A percentile compares a stretch with the other conserved stretches of the same genome.
phyloP scores from a whole-genome alignment of 2,113 vertebrate species.

The Octodon degus region DNA sequence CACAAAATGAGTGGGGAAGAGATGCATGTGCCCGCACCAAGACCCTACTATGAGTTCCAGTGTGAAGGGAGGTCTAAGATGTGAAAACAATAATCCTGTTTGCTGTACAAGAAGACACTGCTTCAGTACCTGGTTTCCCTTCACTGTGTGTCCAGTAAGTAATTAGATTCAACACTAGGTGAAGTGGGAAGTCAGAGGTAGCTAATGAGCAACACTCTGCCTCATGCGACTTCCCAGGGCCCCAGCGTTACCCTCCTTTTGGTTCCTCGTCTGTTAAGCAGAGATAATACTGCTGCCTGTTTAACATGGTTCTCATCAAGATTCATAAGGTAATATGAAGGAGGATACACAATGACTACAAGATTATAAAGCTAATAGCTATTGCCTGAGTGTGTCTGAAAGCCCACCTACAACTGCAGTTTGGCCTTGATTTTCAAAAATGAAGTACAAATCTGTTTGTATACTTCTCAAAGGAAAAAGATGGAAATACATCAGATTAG shows the following conservation, averaged over 20 bases:
- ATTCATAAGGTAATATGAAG: not conserved
- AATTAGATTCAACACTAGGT: not conserved
- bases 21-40: rapidly evolving
- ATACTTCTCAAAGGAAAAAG: not conserved
- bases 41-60: not conserved
- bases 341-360: not conserved
- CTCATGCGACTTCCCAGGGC: not conserved
- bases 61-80: not conserved
- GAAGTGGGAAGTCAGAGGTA: not conserved
- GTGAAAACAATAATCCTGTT: not conserved
- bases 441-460: not conserved
- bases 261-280: not conserved
- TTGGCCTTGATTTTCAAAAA: constrained; percentile 18
- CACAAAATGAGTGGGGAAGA: not conserved
- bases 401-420: not conserved
- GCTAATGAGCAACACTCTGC: not conserved
- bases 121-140: not conserved
- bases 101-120: not conserved
- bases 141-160: not conserved
- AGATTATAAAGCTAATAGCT: not conserved
- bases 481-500: not conserved
- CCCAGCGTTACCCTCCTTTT: not conserved
- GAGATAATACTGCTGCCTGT: not conserved
- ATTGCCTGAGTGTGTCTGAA: not conserved
- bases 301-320: not conserved